A percentile compares a stretch with the other conserved stretches of the same genome.
Conservation (phyloP, 2,888 invertebrate genomes). For the Hymenopus coronatus region DNA sequence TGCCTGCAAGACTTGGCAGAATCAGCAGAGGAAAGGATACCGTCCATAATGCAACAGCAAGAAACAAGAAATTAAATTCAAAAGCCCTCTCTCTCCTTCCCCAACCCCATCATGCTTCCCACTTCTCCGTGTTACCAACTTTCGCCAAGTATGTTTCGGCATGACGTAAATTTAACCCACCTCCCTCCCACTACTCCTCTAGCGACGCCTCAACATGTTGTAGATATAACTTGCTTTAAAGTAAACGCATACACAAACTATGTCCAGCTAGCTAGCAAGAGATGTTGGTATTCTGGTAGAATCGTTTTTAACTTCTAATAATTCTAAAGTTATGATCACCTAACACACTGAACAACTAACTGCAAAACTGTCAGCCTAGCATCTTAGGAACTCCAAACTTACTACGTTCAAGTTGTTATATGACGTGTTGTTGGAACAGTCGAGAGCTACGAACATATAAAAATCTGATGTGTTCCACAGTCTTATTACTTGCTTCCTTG, state of each 20-base stretch:
- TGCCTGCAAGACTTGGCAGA: not conserved
- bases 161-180: not conserved
- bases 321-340: not conserved
- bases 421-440: too few relatives aligned
- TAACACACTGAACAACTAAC: not conserved
- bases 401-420: too few relatives aligned
- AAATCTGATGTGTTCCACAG: too few relatives aligned
- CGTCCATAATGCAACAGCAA: not conserved
- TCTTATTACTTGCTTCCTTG: too few relatives aligned
- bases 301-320: not conserved
- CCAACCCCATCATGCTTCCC: not conserved
- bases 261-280: not conserved
- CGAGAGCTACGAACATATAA: too few relatives aligned
- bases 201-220: not conserved
- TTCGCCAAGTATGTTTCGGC: not conserved
- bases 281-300: not conserved
- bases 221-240: not conserved
- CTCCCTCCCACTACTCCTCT: too few relatives aligned
- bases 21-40: not conserved
- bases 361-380: not conserved
- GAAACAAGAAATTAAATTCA: constrained; percentile 10
- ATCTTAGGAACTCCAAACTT: too few relatives aligned
- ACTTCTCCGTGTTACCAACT: not conserved
- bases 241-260: not conserved
- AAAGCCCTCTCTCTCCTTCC: not conserved